A percentile compares a stretch with the other conserved stretches of the same genome.
Evolutionary conservation across 2,113 vertebrate genomes (phyloP).

Genomic region (Herpetotheres cachinnans): DNA sequence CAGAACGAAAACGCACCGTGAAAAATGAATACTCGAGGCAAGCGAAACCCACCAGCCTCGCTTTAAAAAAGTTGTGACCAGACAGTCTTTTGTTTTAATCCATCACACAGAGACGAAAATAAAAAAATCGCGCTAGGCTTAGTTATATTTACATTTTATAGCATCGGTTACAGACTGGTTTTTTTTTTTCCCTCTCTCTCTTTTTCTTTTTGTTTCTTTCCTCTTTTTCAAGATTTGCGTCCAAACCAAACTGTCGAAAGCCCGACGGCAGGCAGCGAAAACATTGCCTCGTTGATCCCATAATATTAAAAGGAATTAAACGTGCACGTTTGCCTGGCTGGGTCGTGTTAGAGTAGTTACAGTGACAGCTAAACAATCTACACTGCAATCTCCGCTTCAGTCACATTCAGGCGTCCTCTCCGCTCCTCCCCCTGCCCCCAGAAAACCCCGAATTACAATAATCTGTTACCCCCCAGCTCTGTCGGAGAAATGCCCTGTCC

Average conservation of each 20-base stretch:
- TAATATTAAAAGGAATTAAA: constrained; percentile 10
- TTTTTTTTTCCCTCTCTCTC: accelerated
- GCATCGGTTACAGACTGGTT: background rate
- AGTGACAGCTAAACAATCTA: constrained; percentile 46
- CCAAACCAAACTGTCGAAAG: constrained; percentile 20
- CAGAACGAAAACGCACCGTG: background rate
- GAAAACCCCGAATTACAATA: constrained; percentile 23
- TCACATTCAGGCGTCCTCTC: constrained; percentile 37
- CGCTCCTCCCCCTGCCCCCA: constrained; percentile 51
- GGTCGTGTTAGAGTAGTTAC: constrained; percentile 1
- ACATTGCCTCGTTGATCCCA: constrained; percentile 1
- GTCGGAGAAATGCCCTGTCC: background rate
- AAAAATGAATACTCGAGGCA: background rate
- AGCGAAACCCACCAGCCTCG: background rate
- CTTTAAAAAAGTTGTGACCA: constrained; percentile 32
- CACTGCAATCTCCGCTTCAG: constrained; percentile 28
- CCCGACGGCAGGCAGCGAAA: background rate
- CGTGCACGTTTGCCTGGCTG: background rate
- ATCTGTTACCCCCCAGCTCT: background rate
- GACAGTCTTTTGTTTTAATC: background rate
- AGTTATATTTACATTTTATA: constrained; percentile 15
- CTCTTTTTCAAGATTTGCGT: background rate
- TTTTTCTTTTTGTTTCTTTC: background rate
- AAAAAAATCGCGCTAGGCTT: background rate
- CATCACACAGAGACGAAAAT: background rate